Evolutionary conservation across 2,113 vertebrate species (phyloP), one percentile per base, ranked within the genome.

Genomic region (Ondatra zibethicus): DNA sequence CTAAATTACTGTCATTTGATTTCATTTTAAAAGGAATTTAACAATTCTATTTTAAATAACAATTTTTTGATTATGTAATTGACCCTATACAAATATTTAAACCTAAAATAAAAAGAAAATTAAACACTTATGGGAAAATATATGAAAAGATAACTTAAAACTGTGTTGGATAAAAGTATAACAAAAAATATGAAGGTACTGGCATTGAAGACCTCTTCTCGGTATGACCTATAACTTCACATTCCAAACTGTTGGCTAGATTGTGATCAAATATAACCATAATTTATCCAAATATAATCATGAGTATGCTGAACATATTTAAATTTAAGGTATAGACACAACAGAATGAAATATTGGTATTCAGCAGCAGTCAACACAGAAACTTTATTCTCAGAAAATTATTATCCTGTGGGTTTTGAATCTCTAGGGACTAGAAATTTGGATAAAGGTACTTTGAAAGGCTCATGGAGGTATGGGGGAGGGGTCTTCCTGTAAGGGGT

Each of bases 1-100:
- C 31, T 5, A 80, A 86, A 76, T 93, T 70, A 63, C 36, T 55
- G 11, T 23, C 31, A 70, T 55, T 66, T 84, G 75, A n/a, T 29
- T 89, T 85, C 1, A 39, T 52, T 95, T 92, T 33, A 65, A 92
- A 68, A 36, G 92, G 36, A 39, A 80, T 58, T 75, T 80, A 80
- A 78, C 4, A 76, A 75, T 94, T 95, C 78, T 76, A 92, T 76
- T 75, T 86, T 76, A 75, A 70, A 36, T 42, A 0, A 92, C 39
- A 91, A 16, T 81, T 93, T 96, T 93, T 65, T 0, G 72, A 2
- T 91, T 45, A 29, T 17, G 29, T 92, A 80, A 72, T 29, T 17
- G 23, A 55, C 66, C 12, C 39, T 39, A 78, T 89, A 14, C n/a
- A 93, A 95, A 91, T 85, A 66, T 80, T 93, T 92, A 85, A 81